A percentile compares a stretch with the other conserved stretches of the same genome.
Evolutionary conservation across 2,113 vertebrate species (phyloP).

Genomic region (Dendrocopos noguchii): DNA sequence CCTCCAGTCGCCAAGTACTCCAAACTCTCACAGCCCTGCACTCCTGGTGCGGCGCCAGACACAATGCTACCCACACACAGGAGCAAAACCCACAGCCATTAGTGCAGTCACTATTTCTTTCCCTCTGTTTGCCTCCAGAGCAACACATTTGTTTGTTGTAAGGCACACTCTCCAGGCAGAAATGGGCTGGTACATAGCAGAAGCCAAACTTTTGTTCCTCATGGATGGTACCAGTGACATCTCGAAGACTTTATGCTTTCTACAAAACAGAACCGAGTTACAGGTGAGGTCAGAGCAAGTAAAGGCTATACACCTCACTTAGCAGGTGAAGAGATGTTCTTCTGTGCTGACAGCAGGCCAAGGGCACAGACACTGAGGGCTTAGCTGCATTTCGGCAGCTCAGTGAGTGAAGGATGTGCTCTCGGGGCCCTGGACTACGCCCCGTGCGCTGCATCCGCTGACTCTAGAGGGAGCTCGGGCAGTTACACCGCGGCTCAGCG

Average conservation of each 20-base stretch:
- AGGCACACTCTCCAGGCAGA: background rate
- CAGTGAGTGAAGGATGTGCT: background rate
- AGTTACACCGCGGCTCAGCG: background rate
- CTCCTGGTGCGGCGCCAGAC: background rate
- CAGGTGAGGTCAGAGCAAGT: background rate
- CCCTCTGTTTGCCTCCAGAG: background rate
- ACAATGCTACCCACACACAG: background rate
- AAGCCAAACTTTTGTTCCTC: background rate
- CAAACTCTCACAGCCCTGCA: background rate
- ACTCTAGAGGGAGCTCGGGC: slow-evolving; percentile 7
- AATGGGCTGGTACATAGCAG: background rate
- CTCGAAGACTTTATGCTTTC: background rate
- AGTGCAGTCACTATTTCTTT: background rate
- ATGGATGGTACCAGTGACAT: background rate
- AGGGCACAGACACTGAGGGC: background rate
- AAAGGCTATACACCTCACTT: background rate
- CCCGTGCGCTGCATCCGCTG: background rate
- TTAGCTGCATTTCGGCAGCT: background rate
- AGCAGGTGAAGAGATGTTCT: background rate
- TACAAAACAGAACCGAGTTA: background rate
- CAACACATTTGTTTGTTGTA: background rate
- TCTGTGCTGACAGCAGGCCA: background rate
- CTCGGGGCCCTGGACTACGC: background rate
- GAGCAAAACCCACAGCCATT: background rate
- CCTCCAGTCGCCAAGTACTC: background rate